phyloP scores from a whole-genome alignment of 2,113 vertebrate genomes.

The Carlito syrichta region DNA sequence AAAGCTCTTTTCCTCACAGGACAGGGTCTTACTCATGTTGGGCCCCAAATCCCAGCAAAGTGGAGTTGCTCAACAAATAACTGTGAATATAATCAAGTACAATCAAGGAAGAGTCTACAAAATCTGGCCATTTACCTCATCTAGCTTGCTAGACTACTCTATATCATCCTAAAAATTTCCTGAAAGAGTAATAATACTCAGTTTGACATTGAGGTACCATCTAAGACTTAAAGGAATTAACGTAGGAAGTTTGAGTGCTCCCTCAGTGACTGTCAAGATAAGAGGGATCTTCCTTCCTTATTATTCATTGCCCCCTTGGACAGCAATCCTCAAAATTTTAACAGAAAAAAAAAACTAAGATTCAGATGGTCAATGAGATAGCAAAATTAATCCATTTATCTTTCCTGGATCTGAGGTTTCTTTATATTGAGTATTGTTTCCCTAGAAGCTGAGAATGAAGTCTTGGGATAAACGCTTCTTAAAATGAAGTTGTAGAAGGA shows the following conservation, averaged over 20 bases:
- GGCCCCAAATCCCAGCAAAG: background rate
- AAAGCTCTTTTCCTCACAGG: background rate
- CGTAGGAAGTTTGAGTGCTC: background rate
- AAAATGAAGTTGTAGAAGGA: background rate
- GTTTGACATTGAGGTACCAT: background rate
- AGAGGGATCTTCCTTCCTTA: background rate
- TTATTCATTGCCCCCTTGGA: background rate
- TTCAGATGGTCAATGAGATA: background rate
- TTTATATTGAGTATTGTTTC: background rate
- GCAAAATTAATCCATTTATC: conserved; percentile 18
- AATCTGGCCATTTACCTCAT: background rate
- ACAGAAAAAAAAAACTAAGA: background rate
- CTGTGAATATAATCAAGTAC: background rate
- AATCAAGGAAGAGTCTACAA: background rate
- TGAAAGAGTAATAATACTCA: background rate
- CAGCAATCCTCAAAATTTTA: background rate
- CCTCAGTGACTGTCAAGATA: background rate
- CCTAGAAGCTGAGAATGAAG: background rate
- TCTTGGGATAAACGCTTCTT: background rate
- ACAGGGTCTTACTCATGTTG: background rate
- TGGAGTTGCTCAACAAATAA: background rate
- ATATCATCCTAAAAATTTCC: background rate
- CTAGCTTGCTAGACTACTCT: background rate
- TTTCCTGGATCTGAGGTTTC: conserved; percentile 33
- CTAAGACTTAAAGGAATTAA: background rate